These are phyloP conservation scores for Tretioscincus oriximinensis DNA, from an alignment of 2,113 vertebrate species.

Conservation along the genomic window DNA sequence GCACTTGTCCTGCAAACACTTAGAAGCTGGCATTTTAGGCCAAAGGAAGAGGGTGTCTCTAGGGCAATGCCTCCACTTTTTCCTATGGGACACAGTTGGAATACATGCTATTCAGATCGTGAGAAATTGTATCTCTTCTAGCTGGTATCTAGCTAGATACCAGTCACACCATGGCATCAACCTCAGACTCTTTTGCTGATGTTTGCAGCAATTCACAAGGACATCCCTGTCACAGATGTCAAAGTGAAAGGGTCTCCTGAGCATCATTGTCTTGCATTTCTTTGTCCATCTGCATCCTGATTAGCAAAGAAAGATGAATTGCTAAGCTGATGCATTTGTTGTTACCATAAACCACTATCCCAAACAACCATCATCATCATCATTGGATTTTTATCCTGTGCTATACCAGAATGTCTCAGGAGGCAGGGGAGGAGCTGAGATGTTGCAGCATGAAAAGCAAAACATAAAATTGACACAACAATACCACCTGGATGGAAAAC, in stretches of 20 bases:
- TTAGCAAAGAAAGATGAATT: constrained; percentile 49
- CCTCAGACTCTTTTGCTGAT: neutral
- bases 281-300: constrained; percentile 24
- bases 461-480: neutral
- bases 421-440: no score
- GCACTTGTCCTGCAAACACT: constrained; percentile 40
- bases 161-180: neutral
- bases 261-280: neutral
- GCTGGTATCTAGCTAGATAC: no score
- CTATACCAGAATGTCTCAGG: no score
- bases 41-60: constrained; percentile 32
- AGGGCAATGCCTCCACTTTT: neutral
- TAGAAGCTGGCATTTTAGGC: constrained; percentile 41
- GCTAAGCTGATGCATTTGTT: constrained; percentile 44
- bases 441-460: no score
- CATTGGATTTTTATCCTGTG: no score
- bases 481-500: neutral
- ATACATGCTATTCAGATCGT: neutral
- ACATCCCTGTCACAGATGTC: neutral
- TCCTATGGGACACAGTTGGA: neutral
- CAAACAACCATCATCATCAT: no score
- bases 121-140: no score
- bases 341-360: no score
- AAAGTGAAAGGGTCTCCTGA: neutral
- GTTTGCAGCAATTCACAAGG: neutral